These are phyloP conservation scores for Drosophila kambysellisi DNA, from an alignment of 2,888 invertebrate genomes.

Conservation along the genomic window DNA sequence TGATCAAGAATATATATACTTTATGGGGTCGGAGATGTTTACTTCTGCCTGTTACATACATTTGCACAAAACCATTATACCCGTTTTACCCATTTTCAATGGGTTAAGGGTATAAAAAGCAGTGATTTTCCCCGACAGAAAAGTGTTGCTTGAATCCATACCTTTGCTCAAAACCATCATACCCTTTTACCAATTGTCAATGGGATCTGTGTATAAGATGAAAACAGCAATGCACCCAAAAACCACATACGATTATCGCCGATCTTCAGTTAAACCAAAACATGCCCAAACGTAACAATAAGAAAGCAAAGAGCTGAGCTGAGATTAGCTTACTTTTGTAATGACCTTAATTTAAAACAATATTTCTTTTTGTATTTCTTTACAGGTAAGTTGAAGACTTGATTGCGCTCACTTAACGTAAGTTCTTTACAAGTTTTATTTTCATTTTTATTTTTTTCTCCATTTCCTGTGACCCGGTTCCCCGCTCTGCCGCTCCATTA, in stretches of 20 bases:
- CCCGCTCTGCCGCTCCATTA: slow-evolving; percentile 56
- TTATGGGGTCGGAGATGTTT: too few species aligned
- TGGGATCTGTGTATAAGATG: neutral
- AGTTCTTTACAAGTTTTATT: slow-evolving; percentile 38
- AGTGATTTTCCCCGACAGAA: too few species aligned
- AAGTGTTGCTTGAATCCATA: neutral
- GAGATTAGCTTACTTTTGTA: slow-evolving; percentile 20
- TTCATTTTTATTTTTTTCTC: slow-evolving; percentile 1
- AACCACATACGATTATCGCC: slow-evolving; percentile 26
- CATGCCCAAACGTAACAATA: slow-evolving; percentile 20
- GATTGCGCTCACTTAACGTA: slow-evolving; percentile 49
- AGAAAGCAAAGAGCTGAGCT: slow-evolving; percentile 18
- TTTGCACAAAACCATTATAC: slow-evolving; percentile 4
- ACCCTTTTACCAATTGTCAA: neutral
- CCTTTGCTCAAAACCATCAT: slow-evolving; percentile 4
- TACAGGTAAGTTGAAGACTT: slow-evolving; percentile 67
- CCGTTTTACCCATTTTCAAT: neutral
- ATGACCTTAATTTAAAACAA: slow-evolving; percentile 65
- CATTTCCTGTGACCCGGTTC: slow-evolving; percentile 12
- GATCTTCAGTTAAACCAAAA: slow-evolving; percentile 29
- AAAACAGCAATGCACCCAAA: neutral
- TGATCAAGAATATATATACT: too few species aligned
- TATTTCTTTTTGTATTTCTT: slow-evolving; percentile 56
- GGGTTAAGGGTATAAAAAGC: too few species aligned
- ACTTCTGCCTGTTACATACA: neutral